Evolutionary conservation across 1,140 invertebrate species (phyloP).

Genomic region (Riptortus pedestris): DNA sequence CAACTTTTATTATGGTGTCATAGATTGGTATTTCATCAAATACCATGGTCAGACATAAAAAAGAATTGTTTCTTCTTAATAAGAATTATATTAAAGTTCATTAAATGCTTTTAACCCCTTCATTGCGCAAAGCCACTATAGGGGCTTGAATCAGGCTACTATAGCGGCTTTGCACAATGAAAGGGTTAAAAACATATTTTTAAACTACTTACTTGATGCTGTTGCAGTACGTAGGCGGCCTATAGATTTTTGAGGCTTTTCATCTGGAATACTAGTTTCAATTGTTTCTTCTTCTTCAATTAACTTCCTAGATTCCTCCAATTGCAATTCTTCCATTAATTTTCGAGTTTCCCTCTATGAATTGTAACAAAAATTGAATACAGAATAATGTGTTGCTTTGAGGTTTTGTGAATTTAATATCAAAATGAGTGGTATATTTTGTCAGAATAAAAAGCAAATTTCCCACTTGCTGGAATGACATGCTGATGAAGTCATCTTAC

Average conservation of each 20-base stretch:
- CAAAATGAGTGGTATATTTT: background rate
- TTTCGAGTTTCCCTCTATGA: slow-evolving; percentile 25
- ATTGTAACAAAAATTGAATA: background rate
- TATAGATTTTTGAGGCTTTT: background rate
- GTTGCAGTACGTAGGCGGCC: slow-evolving; percentile 24
- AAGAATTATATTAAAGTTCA: too few relatives aligned
- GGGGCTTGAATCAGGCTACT: too few relatives aligned
- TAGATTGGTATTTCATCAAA: too few relatives aligned
- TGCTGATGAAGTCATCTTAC: too few relatives aligned
- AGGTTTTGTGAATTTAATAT: background rate
- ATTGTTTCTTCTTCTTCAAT: slow-evolving; percentile 19
- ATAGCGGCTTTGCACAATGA: too few relatives aligned
- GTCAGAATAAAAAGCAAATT: too few relatives aligned
- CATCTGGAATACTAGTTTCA: background rate
- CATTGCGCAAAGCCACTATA: background rate
- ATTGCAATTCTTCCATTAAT: slow-evolving; percentile 27
- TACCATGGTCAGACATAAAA: too few relatives aligned
- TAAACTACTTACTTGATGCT: slow-evolving; percentile 21
- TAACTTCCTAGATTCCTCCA: slow-evolving; percentile 26
- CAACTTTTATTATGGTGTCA: too few relatives aligned
- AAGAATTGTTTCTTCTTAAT: too few relatives aligned
- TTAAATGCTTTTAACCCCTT: background rate
- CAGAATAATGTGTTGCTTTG: background rate
- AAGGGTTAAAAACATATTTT: background rate
- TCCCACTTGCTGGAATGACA: too few relatives aligned